These are phyloP conservation scores for Acanthochromis polyacanthus DNA, from an alignment of 2,113 vertebrate species.

Conservation along the genomic window DNA sequence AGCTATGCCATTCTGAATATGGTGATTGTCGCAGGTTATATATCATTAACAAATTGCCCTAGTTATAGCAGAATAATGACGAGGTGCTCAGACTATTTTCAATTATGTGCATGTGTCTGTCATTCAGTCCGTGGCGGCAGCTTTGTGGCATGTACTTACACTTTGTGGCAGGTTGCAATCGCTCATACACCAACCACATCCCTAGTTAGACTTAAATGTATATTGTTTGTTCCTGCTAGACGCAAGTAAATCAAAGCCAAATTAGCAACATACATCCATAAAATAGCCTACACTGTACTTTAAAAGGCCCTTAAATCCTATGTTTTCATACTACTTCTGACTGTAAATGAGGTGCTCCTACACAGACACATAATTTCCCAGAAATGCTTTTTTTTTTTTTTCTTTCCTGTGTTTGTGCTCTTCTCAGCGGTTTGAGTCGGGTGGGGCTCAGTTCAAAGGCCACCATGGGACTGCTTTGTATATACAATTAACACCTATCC, in stretches of 20 bases:
- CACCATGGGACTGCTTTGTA: conserved; percentile 1
- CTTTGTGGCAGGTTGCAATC: too few relatives aligned
- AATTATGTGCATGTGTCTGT: too few relatives aligned
- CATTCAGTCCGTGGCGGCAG: too few relatives aligned
- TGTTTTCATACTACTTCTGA: background rate
- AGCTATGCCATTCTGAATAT: too few relatives aligned
- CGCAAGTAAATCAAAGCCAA: conserved; percentile 5
- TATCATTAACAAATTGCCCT: too few relatives aligned
- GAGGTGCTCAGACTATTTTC: too few relatives aligned
- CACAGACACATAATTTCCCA: background rate
- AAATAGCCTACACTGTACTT: background rate
- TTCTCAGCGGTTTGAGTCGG: background rate
- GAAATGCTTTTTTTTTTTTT: background rate
- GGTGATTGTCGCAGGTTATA: too few relatives aligned
- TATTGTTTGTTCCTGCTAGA: background rate
- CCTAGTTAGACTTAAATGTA: background rate
- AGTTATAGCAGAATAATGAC: too few relatives aligned
- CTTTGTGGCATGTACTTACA: too few relatives aligned
- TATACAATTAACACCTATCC: conserved; percentile 26
- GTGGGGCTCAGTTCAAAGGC: background rate
- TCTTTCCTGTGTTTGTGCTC: background rate
- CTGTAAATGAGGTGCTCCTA: background rate
- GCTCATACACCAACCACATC: too few relatives aligned
- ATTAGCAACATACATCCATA: background rate
- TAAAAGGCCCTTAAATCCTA: background rate